Conservation (phyloP, 2,888 invertebrate genomes). For the Pristionchus mayeri region DNA sequence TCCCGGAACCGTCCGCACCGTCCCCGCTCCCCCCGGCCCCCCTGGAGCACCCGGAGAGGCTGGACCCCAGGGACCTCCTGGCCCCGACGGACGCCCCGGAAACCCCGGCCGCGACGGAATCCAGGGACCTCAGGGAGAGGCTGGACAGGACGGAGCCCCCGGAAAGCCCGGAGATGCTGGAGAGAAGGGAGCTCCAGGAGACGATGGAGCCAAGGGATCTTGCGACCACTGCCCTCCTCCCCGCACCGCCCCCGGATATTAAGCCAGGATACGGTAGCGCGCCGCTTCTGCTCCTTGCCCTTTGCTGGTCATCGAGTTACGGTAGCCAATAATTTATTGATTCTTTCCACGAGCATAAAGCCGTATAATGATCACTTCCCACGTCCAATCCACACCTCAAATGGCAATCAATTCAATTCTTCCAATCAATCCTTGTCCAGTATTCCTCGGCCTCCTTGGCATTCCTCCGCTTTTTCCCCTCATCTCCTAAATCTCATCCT, state of each 20-base stretch:
- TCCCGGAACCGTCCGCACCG: slow-evolving; percentile 47
- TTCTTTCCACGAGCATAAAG: not conserved
- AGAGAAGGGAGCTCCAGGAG: slow-evolving; percentile 64
- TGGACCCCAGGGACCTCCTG: slow-evolving; percentile 55
- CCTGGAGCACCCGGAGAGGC: slow-evolving; percentile 48
- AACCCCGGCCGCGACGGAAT: slow-evolving; percentile 45
- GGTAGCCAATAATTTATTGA: slow-evolving; percentile 25
- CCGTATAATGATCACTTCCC: not conserved
- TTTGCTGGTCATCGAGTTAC: slow-evolving; percentile 8
- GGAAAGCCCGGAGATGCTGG: slow-evolving; percentile 66
- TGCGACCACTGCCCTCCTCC: slow-evolving; percentile 51
- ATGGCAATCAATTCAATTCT: not conserved
- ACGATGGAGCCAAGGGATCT: slow-evolving; percentile 52
- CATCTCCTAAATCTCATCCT: slow-evolving; percentile 1
- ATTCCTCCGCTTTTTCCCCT: not conserved
- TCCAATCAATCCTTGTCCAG: not conserved
- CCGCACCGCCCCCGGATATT: slow-evolving; percentile 50
- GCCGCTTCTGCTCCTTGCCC: not conserved
- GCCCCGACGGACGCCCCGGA: slow-evolving; percentile 47
- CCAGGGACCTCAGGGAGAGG: slow-evolving; percentile 45
- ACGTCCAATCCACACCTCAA: too few species aligned
- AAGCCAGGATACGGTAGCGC: slow-evolving; percentile 14
- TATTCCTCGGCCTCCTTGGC: slow-evolving; percentile 15
- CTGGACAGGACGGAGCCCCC: slow-evolving; percentile 54
- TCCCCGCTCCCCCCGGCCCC: slow-evolving; percentile 49